Base-by-base conservation (phyloP, 2,888 invertebrate species). In the Myopa testacea region DNA sequence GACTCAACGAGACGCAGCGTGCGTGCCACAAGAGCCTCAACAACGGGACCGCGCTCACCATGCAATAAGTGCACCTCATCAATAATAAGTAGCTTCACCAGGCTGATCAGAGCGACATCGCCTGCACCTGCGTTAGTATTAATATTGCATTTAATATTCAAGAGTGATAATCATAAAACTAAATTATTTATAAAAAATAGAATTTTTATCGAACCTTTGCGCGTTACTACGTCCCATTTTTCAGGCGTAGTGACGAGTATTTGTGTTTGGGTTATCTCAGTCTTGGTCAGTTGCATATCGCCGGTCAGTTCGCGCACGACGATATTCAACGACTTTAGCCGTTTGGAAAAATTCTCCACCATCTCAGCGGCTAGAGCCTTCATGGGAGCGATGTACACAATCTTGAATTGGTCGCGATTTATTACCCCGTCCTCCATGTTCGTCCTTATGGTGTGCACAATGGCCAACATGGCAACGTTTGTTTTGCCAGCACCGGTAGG, bases 401-500 rank as follows among this genome's bases (percentile, higher is more conserved):
- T 97, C 94, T 99, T 99, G 86, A 99, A 99, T 84, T 96, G 94
- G 89, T 98, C 95, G 85, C 95, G 95, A 90, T 94, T 93, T 76
- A 98, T 94, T 4, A 95, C 92, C 76, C 95, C 94, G 82, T 93
- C 92, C 82, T 94, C 93, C 72, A 97, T 93, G 87, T 97, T 94
- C 80, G 95, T 93, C 81, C 95, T 94, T 68, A 99, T 93, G 82
- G 97, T 96, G 88, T 98, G 96, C 0, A 98, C 93, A 37, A 99
- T 95, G 1, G 97, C 92, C 68, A 99, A 90, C 91, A 99, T 92
- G 0, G 99, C 99, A 76, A 99, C 96, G 88, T 99, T 99, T 0
- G 99, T 99, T 90, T 99, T 99, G 45, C 99, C 99, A 0, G 99
- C 98, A 5, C 99, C 99, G 0, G 99, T 99, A 0, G 99, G 99